These are phyloP conservation scores for Piprites chloris DNA, from an alignment of 2,113 vertebrate species.

Conservation along the genomic window DNA sequence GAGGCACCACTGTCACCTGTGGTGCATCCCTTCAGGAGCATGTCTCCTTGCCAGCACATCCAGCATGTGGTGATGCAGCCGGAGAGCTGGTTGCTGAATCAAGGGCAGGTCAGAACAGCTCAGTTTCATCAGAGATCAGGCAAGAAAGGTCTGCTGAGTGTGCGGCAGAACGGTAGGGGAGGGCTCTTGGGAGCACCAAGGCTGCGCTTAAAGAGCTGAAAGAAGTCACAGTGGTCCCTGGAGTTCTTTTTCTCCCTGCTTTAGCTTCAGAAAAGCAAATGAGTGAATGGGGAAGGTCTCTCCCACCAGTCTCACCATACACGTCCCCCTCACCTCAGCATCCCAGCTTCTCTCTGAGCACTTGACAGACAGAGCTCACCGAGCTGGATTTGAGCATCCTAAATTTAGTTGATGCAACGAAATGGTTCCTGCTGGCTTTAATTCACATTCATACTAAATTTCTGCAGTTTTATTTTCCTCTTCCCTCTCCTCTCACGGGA, in stretches of 20 bases:
- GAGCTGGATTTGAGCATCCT: not conserved
- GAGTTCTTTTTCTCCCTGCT: not conserved
- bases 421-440: not conserved
- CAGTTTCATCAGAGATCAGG: not conserved
- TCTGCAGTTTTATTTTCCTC: not conserved
- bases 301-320: rapidly evolving
- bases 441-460: not conserved
- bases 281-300: not conserved
- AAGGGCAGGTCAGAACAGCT: not conserved
- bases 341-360: not conserved
- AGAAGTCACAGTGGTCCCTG: not conserved
- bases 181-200: not conserved
- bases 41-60: not conserved
- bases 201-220: not conserved
- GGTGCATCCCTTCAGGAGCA: not conserved
- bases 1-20: not conserved
- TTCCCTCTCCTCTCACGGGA: conserved; percentile 2
- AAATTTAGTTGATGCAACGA: not conserved
- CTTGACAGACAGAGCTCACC: not conserved
- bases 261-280: not conserved
- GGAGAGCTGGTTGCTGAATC: not conserved
- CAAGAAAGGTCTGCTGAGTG: not conserved
- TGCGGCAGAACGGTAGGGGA: not conserved
- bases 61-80: not conserved
- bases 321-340: not conserved